Evolutionary conservation across 2,797 vertebrate genomes (phyloP), one percentile per base, ranked within the genome.

Genomic region (Lepidocolaptes lacrymiger): DNA sequence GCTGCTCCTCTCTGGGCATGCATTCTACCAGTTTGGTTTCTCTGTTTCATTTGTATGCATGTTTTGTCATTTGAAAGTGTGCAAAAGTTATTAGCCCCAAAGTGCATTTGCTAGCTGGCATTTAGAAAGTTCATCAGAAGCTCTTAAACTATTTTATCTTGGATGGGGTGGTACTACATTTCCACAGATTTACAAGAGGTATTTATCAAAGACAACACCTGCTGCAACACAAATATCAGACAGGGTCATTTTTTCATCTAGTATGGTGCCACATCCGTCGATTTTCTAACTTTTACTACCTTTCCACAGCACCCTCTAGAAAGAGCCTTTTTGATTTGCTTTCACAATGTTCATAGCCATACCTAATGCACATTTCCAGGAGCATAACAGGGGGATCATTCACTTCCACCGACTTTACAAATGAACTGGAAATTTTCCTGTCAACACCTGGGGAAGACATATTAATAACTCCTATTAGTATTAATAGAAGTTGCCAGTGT

Each of bases 91-190:
- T 94, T 73, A 94, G 51, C 19, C 34, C 90, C 34, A 41, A 84
- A 55, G 61, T 49, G 37, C 56, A 89, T 80, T 89, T 97, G 85
- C 61, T 93, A 36, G 39, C 62, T 96, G 92, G 76, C 84, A 96
- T 97, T 98, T 96, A 91, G 62, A 94, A 97, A 97, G 95, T 97
- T 98, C 96, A 96, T 79, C 62, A 94, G 88, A 75, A 95, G 14
- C 85, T 69, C 37, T 97, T 97, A 61, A 71, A 95, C 56, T 93
- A 94, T 94, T 96, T 81, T 87, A n/a, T 90, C 82, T 97, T 88
- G 51, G 4, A 73, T 73, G 80, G 83, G 92, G 94, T 34, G 18
- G 41, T 64, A 58, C 43, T 81, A 78, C 69, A 93, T 96, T 95
- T 83, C 49, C 41, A 7, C 2, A 49, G 91, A 97, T 95, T 96